Conservation (phyloP, 2,888 invertebrate genomes). For the Cheilosia vernalis region DNA sequence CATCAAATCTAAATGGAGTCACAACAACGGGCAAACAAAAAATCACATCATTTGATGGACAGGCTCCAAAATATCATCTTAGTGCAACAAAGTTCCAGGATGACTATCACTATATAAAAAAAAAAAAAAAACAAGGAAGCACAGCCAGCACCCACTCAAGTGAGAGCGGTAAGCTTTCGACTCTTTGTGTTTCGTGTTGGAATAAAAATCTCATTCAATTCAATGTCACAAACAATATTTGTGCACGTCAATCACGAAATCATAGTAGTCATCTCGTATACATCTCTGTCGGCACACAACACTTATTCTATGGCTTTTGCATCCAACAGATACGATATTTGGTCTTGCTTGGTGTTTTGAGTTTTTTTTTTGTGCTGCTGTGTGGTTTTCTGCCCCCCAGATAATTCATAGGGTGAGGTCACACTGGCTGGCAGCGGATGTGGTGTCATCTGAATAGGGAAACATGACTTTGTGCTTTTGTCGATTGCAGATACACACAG, state of each 20-base stretch:
- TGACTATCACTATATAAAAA: too few species aligned
- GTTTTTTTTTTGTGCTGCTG: conserved; percentile 27
- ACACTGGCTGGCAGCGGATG: neutral
- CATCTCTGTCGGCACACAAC: conserved; percentile 11
- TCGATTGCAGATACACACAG: conserved; percentile 52
- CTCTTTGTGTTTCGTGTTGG: conserved; percentile 40
- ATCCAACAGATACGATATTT: conserved; percentile 33
- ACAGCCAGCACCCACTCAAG: neutral
- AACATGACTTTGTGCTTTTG: conserved; percentile 68
- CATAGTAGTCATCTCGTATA: conserved; percentile 65
- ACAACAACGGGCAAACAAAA: conserved; percentile 32
- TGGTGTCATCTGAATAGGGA: conserved; percentile 43
- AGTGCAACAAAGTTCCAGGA: conserved; percentile 33
- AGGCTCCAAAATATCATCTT: conserved; percentile 15
- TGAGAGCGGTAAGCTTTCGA: conserved; percentile 22
- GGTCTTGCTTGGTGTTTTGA: conserved; percentile 19
- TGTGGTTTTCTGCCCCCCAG: conserved; percentile 17
- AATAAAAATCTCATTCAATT: conserved; percentile 75
- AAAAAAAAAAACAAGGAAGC: neutral
- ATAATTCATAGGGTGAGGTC: conserved; percentile 29
- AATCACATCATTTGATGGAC: conserved; percentile 54
- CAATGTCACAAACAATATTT: conserved; percentile 74
- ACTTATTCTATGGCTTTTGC: conserved; percentile 10
- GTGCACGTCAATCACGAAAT: conserved; percentile 74
- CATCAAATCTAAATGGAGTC: conserved; percentile 43